Base-by-base conservation (phyloP, 2,113 vertebrate genomes). In the Coreoperca whiteheadi region DNA sequence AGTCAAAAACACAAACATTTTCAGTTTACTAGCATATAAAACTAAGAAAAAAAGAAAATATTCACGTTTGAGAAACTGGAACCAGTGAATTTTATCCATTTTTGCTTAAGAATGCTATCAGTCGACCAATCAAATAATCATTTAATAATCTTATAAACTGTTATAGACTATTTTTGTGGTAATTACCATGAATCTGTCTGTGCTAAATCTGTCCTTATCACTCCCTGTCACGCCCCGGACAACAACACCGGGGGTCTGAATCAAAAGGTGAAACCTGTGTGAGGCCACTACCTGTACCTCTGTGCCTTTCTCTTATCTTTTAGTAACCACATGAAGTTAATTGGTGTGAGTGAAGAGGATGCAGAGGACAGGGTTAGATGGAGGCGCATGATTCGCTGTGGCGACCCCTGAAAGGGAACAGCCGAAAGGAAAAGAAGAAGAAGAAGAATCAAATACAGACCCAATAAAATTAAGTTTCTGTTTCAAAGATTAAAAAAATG, bases 241-340 rank as follows among this genome's bases (percentile, higher is more conserved):
- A 65, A 66, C 15, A 18, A 63, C 12, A 64, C 10, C 66, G 32
- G 16, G 50, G 51, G 8, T 51, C 66, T 66, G 23, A 60, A 77
- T n/a, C 60, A 81, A 77, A 73, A 73, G 68, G 61, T 72, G n/a
- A 50, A 21, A 66, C 21, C 48, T 56, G 64, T 57, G 50, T 20
- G 77, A 39, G 65, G 59, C 48, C 59, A 51, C 12, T 2, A 41
- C 18, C 14, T 37, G 2, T 25, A 34, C 28, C 20, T 43, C 15
- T 18, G 21, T 21, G 18, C 10, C 6, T 46, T 74, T 32, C 14
- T 30, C 56, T 30, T 18, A 30, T 9, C 14, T 23, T 6, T 25
- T 57, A 32, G 4, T 14, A 6, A 57, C 53, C 16, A 23, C 34
- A 48, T n/a, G n/a, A n/a, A n/a, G n/a, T n/a, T n/a, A n/a, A n/a